Conservation (phyloP, 2,888 invertebrate species). For the Drosophila birchii region DNA sequence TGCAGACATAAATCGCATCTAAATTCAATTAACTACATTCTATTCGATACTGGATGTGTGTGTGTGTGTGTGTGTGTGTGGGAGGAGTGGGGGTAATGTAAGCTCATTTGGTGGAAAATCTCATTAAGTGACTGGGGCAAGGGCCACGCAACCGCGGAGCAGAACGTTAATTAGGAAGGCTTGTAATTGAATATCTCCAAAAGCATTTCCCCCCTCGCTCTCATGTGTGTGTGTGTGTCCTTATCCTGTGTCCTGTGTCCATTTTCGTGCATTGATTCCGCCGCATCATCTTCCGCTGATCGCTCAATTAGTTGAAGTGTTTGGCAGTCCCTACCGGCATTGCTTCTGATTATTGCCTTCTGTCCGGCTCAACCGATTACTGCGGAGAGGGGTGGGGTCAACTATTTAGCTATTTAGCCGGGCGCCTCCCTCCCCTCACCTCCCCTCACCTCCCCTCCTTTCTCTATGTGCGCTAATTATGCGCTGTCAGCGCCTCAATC, state of each 20-base stretch:
- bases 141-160: constrained; percentile 44
- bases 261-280: constrained; percentile 25
- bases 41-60: constrained; percentile 21
- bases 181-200: constrained; percentile 65
- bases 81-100: constrained; percentile 35
- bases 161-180: constrained; percentile 63
- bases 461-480: constrained; percentile 38
- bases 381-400: background rate
- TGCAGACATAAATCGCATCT: constrained; percentile 65
- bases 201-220: constrained; percentile 25
- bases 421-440: background rate
- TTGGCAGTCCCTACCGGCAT: background rate
- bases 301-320: constrained; percentile 28
- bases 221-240: constrained; percentile 4
- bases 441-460: too few species aligned
- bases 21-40: constrained; percentile 72
- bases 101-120: constrained; percentile 69
- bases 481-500: constrained; percentile 32
- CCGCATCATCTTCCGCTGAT: constrained; percentile 28
- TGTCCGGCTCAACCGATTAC: constrained; percentile 11
- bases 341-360: background rate
- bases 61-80: background rate
- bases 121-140: constrained; percentile 57
- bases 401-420: constrained; percentile 15
- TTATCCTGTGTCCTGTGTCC: background rate